Evolutionary conservation across 2,888 invertebrate genomes (phyloP), one percentile per base, ranked within the genome.

Genomic region (Apotomis turbidana): DNA sequence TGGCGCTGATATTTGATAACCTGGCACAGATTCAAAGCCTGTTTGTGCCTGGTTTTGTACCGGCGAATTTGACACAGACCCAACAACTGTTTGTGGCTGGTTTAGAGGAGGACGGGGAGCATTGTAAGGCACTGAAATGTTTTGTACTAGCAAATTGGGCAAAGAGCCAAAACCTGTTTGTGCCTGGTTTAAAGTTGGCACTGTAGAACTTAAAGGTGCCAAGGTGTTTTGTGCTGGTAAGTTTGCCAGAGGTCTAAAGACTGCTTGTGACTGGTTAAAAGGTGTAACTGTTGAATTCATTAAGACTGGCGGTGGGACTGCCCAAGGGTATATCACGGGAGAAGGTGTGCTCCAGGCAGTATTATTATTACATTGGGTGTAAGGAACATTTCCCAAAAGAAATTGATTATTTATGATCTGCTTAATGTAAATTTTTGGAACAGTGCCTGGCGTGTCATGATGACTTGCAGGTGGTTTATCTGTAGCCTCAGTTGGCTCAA

Each of bases 401-500:
- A 73, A n/a, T 58, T 78, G 78, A 64, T 81, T 84, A 70, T 81
- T 84, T 10, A 78, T 80, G 52, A 81, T 73, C 68, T 80, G 82
- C 59, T 84, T 81, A 63, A 81, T 82, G 66, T 78, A 80, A 3
- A 79, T 71, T 13, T 67, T 78, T 38, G 80, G 70, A 44, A 73
- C 69, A 38, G n/a, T 57, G 46, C 36, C 36, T 9, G 12, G 44
- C 46, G 6, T 8, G 13, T 68, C 41, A 38, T 74, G 54, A 3
- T 49, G 27, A 12, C 12, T 41, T 15, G 36, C 10, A n/a, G 5
- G 61, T 5, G 46, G 54, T 54, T 60, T 55, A 61, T 81, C 77
- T 66, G 82, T 85, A 69, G 88, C 87, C 9, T 84, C 84, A 10
- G 77, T 78, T 58, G 90, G 90, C 78, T 91, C 90, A 68, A 86